A percentile compares a stretch with the other conserved stretches of the same genome.
Conservation (phyloP, 1,140 invertebrate genomes). For the Agrypnia vestita region DNA sequence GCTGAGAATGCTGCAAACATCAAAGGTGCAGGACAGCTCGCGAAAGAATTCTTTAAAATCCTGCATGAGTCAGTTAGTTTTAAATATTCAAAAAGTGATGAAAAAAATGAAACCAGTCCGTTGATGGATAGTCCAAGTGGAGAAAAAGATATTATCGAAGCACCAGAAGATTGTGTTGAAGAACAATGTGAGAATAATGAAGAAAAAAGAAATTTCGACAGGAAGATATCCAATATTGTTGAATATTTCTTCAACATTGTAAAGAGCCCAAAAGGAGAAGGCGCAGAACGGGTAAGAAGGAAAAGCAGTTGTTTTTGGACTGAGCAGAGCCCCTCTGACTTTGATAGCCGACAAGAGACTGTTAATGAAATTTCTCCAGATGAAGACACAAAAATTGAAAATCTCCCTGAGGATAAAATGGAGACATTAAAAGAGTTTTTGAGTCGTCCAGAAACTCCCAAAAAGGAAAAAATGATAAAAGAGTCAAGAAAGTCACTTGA, state of each 20-base stretch:
- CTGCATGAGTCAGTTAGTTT: slow-evolving; percentile 67
- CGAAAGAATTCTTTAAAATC: slow-evolving; percentile 69
- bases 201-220: slow-evolving; percentile 66
- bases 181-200: slow-evolving; percentile 66
- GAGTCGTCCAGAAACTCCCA: background rate
- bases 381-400: slow-evolving; percentile 65
- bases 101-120: slow-evolving; percentile 65
- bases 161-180: slow-evolving; percentile 30
- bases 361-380: slow-evolving; percentile 63
- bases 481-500: slow-evolving; percentile 36
- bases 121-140: slow-evolving; percentile 37
- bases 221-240: slow-evolving; percentile 69
- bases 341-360: slow-evolving; percentile 64
- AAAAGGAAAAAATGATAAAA: background rate
- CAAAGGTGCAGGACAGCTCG: slow-evolving; percentile 66
- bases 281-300: slow-evolving; percentile 64
- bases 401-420: slow-evolving; percentile 15
- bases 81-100: slow-evolving; percentile 65
- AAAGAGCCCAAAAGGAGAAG: slow-evolving; percentile 68
- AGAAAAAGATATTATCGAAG: background rate
- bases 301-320: slow-evolving; percentile 70
- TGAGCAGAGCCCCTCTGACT: slow-evolving; percentile 65
- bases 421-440: slow-evolving; percentile 38
- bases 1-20: slow-evolving; percentile 45
- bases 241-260: slow-evolving; percentile 71